phyloP scores from a whole-genome alignment of 2,888 invertebrate species.

The Chouioia cunea region DNA sequence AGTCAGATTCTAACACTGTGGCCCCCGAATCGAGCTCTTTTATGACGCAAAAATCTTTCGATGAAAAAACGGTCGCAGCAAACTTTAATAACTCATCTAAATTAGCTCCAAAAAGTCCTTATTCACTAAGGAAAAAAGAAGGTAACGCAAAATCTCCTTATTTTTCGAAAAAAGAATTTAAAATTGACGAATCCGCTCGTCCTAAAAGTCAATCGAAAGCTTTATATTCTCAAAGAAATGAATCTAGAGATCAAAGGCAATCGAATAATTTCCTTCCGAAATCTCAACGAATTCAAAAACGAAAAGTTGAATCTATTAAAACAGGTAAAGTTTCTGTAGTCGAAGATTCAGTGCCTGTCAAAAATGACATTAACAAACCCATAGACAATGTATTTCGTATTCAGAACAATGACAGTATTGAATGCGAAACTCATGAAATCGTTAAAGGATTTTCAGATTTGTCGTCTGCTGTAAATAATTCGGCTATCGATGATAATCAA shows the following conservation, averaged over 20 bases:
- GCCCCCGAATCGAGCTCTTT: constrained; percentile 51
- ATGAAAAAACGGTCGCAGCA: constrained; percentile 53
- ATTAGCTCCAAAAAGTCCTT: constrained; percentile 53
- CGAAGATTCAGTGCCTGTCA: constrained; percentile 39
- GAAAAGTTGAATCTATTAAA: constrained; percentile 35
- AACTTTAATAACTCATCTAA: constrained; percentile 52
- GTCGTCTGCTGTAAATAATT: not conserved
- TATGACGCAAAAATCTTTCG: constrained; percentile 57
- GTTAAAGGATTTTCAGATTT: too few relatives aligned
- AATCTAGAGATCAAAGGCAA: constrained; percentile 42
- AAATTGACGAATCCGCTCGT: constrained; percentile 25
- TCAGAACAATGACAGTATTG: constrained; percentile 10
- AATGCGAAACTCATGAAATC: not conserved
- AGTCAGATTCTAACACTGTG: constrained; percentile 57
- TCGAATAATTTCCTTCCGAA: constrained; percentile 48
- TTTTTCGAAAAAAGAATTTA: constrained; percentile 40
- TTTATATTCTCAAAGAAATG: constrained; percentile 21
- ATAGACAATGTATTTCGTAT: constrained; percentile 11
- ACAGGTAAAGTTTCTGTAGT: constrained; percentile 10
- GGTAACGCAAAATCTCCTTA: constrained; percentile 41
- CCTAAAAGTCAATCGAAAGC: constrained; percentile 32
- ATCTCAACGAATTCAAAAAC: constrained; percentile 51
- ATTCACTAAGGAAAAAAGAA: constrained; percentile 48
- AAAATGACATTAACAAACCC: constrained; percentile 37
- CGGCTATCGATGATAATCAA: not conserved